Conservation (phyloP, 92 coral and sea anemone genomes). For the Parazoanthus atlanticus region DNA sequence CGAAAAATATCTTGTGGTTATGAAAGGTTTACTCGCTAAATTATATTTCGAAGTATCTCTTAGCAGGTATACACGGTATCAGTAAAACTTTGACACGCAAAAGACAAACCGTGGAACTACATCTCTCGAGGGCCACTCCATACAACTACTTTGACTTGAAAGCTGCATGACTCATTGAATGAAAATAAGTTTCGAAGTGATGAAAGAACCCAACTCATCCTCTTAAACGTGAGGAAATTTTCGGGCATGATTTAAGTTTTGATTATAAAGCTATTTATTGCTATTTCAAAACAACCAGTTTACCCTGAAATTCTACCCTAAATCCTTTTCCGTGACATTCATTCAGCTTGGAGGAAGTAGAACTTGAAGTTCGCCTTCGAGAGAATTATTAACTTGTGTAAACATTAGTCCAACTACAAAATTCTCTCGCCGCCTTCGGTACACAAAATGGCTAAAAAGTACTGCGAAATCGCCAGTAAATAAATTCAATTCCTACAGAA, state of each 20-base stretch:
- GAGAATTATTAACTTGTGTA: conserved; percentile 84
- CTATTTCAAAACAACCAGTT: conserved; percentile 38
- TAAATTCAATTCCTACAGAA: conserved; percentile 50
- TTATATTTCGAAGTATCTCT: conserved; percentile 71
- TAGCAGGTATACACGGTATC: conserved; percentile 59
- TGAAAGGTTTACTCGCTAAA: conserved; percentile 70
- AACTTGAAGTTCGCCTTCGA: conserved; percentile 68
- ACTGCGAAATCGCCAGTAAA: conserved; percentile 13
- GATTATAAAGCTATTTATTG: conserved; percentile 39
- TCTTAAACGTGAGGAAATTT: conserved; percentile 13
- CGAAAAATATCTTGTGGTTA: conserved; percentile 73
- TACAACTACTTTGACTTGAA: conserved; percentile 55
- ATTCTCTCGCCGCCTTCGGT: conserved; percentile 82
- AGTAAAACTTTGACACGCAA: conserved; percentile 54
- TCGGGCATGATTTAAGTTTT: conserved; percentile 3
- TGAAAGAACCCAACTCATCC: conserved; percentile 15
- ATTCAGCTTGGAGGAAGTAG: conserved; percentile 66
- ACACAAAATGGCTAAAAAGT: conserved; percentile 89
- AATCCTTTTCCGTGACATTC: conserved; percentile 43
- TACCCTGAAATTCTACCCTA: conserved; percentile 15
- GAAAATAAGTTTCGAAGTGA: conserved; percentile 31
- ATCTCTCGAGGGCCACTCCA: conserved; percentile 65
- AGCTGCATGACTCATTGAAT: conserved; percentile 45
- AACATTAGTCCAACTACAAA: conserved; percentile 77
- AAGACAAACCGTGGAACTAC: conserved; percentile 49